A percentile compares a stretch with the other conserved stretches of the same genome.
phyloP scores from a whole-genome alignment of 2,797 vertebrate species.

The Gambelia wislizenii region DNA sequence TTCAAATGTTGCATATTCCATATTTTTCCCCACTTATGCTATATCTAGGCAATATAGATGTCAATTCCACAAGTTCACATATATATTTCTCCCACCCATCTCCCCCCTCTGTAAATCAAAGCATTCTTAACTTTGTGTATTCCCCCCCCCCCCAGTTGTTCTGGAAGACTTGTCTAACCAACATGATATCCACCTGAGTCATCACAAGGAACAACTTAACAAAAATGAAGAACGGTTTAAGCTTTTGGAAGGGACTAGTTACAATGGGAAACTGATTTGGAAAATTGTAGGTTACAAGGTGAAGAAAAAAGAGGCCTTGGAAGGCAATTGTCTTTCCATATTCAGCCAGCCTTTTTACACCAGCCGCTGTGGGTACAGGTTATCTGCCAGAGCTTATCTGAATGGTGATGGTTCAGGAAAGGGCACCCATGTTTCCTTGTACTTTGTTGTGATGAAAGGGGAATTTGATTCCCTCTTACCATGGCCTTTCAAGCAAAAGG shows the following conservation, averaged over 20 bases:
- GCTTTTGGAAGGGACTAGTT: conserved; percentile 87
- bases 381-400: conserved; percentile 86
- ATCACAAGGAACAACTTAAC: conserved; percentile 86
- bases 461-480: conserved; percentile 90
- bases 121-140: conserved; percentile 1
- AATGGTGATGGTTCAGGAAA: conserved; percentile 88
- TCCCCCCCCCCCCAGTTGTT: conserved; percentile 69
- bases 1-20: no score
- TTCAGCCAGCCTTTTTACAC: conserved; percentile 90
- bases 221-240: conserved; percentile 87
- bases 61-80: neutral
- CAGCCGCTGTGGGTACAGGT: conserved; percentile 89
- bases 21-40: no score
- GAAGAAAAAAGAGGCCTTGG: conserved; percentile 82
- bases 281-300: conserved; percentile 87
- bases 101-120: neutral
- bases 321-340: conserved; percentile 81
- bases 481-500: conserved; percentile 91
- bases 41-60: neutral
- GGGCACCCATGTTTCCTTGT: conserved; percentile 89
- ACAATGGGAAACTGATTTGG: conserved; percentile 91
- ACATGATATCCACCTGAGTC: conserved; percentile 85
- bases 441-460: conserved; percentile 90
- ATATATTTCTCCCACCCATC: neutral
- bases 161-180: conserved; percentile 85